Conservation (phyloP, 1,140 invertebrate species). For the Ips typographus region DNA sequence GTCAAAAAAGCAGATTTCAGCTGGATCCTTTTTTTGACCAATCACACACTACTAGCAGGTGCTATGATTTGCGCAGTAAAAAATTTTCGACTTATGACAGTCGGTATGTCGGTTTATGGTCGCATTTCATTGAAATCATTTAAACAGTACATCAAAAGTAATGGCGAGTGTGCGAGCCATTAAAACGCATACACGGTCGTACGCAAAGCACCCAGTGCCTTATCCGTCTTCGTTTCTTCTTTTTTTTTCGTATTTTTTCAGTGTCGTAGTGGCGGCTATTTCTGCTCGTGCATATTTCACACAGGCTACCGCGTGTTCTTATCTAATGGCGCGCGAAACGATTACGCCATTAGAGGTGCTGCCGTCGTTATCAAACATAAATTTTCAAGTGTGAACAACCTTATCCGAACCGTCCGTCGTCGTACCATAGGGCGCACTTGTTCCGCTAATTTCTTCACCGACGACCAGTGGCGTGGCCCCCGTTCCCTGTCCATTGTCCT, state of each 20-base stretch:
- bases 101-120: no score
- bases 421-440: not conserved
- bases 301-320: constrained; percentile 20
- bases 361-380: constrained; percentile 28
- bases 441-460: constrained; percentile 2
- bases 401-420: constrained; percentile 19
- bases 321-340: constrained; percentile 25
- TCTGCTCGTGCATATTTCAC: not conserved
- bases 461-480: not conserved
- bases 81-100: no score
- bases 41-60: no score
- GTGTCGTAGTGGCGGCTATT: not conserved
- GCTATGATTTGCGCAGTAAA: no score
- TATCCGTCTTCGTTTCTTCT: not conserved
- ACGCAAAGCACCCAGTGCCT: not conserved
- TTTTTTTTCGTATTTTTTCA: not conserved
- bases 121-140: no score
- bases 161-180: no score
- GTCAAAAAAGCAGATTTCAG: no score
- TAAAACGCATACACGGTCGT: not conserved
- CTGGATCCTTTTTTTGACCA: no score
- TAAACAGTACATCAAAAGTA: no score
- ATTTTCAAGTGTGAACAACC: constrained; percentile 32
- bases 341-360: constrained; percentile 19
- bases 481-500: not conserved